Evolutionary conservation across 2,888 invertebrate species (phyloP).

Genomic region (Carabus problematicus): DNA sequence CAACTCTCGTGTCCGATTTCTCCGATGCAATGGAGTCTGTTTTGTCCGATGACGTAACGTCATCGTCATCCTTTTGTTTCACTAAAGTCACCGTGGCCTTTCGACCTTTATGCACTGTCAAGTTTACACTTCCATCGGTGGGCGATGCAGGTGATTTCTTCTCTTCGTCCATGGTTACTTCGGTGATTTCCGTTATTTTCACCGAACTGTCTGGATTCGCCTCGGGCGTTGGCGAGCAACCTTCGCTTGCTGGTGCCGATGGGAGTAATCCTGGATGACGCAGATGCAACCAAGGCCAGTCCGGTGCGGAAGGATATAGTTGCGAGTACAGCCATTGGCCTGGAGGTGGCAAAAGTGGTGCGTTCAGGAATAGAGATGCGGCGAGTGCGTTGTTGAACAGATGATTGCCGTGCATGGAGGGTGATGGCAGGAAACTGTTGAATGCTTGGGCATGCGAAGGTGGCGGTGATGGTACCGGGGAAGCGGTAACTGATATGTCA

Average conservation of each 20-base stretch:
- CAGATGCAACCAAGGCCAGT: constrained; percentile 74
- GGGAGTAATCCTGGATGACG: constrained; percentile 53
- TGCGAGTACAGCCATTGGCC: constrained; percentile 82
- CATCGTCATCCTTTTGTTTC: constrained; percentile 55
- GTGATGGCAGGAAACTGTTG: constrained; percentile 55
- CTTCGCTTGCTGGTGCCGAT: constrained; percentile 18
- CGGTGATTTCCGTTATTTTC: constrained; percentile 43
- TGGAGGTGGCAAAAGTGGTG: constrained; percentile 76
- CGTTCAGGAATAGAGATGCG: constrained; percentile 76
- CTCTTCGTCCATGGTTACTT: constrained; percentile 47
- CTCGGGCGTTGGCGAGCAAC: constrained; percentile 47
- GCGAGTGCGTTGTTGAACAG: constrained; percentile 68
- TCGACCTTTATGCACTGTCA: constrained; percentile 53
- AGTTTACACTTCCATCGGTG: constrained; percentile 55
- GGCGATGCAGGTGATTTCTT: constrained; percentile 34
- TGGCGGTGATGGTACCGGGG: constrained; percentile 66
- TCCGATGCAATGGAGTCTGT: constrained; percentile 47
- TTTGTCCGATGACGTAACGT: constrained; percentile 57
- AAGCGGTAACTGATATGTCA: constrained; percentile 71
- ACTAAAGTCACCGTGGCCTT: constrained; percentile 57
- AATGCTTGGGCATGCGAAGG: constrained; percentile 56
- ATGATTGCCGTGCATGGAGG: constrained; percentile 55
- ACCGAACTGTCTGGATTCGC: constrained; percentile 50
- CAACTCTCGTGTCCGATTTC: constrained; percentile 56
- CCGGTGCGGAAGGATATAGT: constrained; percentile 75